Base-by-base conservation (phyloP, 30 jellyfish, hydroid and myxozoan genomes). In the Sanderia malayensis region DNA sequence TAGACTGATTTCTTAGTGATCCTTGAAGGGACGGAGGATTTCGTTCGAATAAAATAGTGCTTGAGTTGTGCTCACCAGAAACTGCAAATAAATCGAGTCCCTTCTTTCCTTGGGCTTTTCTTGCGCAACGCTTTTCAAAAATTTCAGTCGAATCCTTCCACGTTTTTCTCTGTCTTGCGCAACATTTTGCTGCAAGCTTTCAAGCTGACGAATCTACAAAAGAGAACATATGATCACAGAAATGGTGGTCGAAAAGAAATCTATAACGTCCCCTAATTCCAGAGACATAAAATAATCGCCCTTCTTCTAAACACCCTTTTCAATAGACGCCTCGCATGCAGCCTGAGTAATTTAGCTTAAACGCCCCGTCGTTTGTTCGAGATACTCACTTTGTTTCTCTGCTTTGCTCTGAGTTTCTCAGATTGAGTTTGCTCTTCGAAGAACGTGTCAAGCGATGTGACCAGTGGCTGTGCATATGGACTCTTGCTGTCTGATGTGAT, bases 391-490 rank as follows among this genome's bases (percentile, higher is more conserved):
- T n/a, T n/a, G n/a, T n/a, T n/a, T n/a, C n/a, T n/a, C n/a, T n/a
- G n/a, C n/a, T n/a, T n/a, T n/a, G 15, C 10, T 34, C n/a, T 19
- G 0, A 74, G 52, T 24, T 44, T 74, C 37, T 44, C 45, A 32
- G 67, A 20, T 13, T 22, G 44, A 2, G 67, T 4, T 32, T 61
- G 33, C n/a, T 74, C 86, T 19, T 61, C 86, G 27, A 74, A 60
- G 59, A 74, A 74, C 2, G 75, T 49, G n/a, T 77, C 80, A 0
- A 64, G 68, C 9, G 81, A 64, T 8, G 65, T 31, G 17, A 64
- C 81, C 28, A 77, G 21, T 4, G 89, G 96, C 67, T 86, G 94
- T 4, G 96, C 94, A 69, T 86, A 86, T 1, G 96, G 94, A 58
- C 96, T 86, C 41, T 64, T 71, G 67, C 37, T 86, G 74, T 79